Base-by-base conservation (phyloP, 2,113 vertebrate species). In the Abramis brama region DNA sequence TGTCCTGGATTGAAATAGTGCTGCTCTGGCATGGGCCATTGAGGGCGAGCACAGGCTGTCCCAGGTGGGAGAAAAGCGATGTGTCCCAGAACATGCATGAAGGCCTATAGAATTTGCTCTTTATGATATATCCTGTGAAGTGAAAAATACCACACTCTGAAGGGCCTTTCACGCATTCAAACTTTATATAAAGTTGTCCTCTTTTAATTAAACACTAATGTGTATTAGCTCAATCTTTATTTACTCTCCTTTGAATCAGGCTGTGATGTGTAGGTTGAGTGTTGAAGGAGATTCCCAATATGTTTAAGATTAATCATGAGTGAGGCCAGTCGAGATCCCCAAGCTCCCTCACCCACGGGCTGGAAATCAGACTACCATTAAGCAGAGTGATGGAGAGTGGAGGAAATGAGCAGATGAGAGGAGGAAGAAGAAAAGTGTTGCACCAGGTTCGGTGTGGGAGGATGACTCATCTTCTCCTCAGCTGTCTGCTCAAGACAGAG, bases 361-460 rank as follows among this genome's bases (percentile, higher is more conserved):
- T 82, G 64, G 23, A 55, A 82, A 82, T 82, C 17, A 81, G 39
- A 66, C 79, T 82, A 70, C 19, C 9, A 15, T 55, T 82, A 52
- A 84, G 66, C 36, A 71, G 33, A 76, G 59, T 73, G 74, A 59
- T 52, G 43, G 47, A 52, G 50, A 70, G 62, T 6, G 79, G 39
- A 85, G 71, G 68, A 80, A 78, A 62, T 76, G 21, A 39, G 64
- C 47, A 59, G 66, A 82, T 87, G 84, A 86, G 57, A 27, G 66
- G 82, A 87, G 71, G 70, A 60, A 74, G 25, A 71, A 52, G 47
- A 60, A 83, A 84, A 87, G 86, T 19, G 25, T 79, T 87, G 82
- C 86, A 84, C 62, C 78, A 89, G 73, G 76, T 77, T 82, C 57
- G 73, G 62, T 87, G 88, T 89, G 70, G 88, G 88, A 83, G 86